Percentiles rank a stretch among this genome's conserved stretches.
Evolutionary conservation across 2,797 vertebrate species (phyloP).

Genomic region (Oryzias sinensis): DNA sequence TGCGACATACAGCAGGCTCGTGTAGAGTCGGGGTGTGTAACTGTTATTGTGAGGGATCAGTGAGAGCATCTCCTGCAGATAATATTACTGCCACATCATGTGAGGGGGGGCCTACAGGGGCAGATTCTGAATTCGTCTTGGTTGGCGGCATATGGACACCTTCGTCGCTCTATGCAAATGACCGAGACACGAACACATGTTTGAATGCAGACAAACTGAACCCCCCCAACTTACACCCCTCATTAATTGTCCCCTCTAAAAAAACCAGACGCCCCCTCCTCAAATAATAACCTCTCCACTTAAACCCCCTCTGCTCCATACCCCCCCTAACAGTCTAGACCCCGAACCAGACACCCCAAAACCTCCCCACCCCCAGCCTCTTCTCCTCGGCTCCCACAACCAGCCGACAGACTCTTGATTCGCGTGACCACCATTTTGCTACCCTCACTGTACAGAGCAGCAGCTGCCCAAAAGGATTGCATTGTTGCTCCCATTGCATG

Average conservation of each 20-base stretch:
- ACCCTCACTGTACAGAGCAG: slow-evolving; percentile 67
- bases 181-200: slow-evolving; percentile 62
- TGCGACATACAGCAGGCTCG: slow-evolving; percentile 42
- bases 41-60: slow-evolving; percentile 51
- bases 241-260: slow-evolving; percentile 70
- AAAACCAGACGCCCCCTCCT: slow-evolving; percentile 60
- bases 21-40: slow-evolving; percentile 31
- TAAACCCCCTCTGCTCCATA: slow-evolving; percentile 42
- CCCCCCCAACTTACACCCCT: slow-evolving; percentile 42
- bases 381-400: slow-evolving; percentile 58
- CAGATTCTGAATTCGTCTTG: slow-evolving; percentile 44
- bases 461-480: slow-evolving; percentile 66
- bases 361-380: slow-evolving; percentile 17
- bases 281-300: slow-evolving; percentile 72
- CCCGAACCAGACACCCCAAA: slow-evolving; percentile 64
- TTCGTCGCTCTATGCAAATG: slow-evolving; percentile 77
- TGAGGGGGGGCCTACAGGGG: slow-evolving; percentile 21
- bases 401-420: slow-evolving; percentile 66
- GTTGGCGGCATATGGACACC: slow-evolving; percentile 66
- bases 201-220: slow-evolving; percentile 66
- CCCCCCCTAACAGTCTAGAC: slow-evolving; percentile 64
- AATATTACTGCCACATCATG: slow-evolving; percentile 28
- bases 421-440: slow-evolving; percentile 71
- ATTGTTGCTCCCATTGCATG: slow-evolving; percentile 40
- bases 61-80: slow-evolving; percentile 27